Percentiles rank a stretch among this genome's conserved stretches.
phyloP scores from a whole-genome alignment of 2,888 invertebrate species.

The Blastobasis adustella region DNA sequence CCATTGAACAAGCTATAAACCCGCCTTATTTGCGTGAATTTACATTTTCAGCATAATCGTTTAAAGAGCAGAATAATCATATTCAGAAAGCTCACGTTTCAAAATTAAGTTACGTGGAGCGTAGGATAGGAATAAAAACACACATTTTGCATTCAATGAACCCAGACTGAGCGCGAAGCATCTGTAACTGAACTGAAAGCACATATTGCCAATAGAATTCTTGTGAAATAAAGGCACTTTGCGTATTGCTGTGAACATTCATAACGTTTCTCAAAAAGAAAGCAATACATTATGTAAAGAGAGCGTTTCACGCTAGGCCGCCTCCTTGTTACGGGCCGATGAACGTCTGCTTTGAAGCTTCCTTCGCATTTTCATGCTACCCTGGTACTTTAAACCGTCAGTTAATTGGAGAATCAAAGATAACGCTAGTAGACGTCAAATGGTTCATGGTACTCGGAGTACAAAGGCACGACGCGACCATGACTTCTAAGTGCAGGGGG shows the following conservation, averaged over 20 bases:
- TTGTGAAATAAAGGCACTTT: background rate
- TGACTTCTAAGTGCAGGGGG: too few relatives aligned
- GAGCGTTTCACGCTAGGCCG: background rate
- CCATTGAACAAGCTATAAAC: too few relatives aligned
- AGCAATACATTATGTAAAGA: background rate
- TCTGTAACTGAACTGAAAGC: background rate
- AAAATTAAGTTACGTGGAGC: too few relatives aligned
- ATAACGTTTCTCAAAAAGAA: background rate
- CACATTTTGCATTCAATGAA: background rate
- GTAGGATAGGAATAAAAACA: background rate
- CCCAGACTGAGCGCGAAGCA: background rate
- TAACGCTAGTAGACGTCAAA: too few relatives aligned
- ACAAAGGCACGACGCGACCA: too few relatives aligned
- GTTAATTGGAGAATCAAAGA: too few relatives aligned
- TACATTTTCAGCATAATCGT: too few relatives aligned
- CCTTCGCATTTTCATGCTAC: background rate
- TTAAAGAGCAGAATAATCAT: too few relatives aligned
- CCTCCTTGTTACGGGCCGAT: background rate
- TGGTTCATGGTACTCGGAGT: too few relatives aligned
- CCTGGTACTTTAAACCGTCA: too few relatives aligned
- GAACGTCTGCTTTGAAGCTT: slow-evolving; percentile 3
- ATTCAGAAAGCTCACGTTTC: too few relatives aligned
- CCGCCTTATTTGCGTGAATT: too few relatives aligned
- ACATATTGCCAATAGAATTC: background rate
- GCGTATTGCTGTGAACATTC: background rate